Evolutionary conservation across 2,888 invertebrate genomes (phyloP).

Genomic region (Agrotis clavis): DNA sequence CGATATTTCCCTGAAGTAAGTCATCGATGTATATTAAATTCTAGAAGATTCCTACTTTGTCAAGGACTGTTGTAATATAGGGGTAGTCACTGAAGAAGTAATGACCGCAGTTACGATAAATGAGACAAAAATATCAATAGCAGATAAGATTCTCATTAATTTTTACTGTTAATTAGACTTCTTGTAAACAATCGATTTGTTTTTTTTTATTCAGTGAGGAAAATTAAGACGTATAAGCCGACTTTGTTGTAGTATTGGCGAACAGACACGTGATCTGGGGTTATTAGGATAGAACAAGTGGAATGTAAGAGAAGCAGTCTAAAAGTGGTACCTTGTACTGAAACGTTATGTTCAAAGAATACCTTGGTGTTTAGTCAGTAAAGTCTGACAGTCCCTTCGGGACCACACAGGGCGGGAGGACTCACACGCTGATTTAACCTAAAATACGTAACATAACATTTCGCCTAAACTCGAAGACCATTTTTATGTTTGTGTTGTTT

Average conservation of each 20-base stretch:
- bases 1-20: not conserved
- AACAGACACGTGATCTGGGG: no score
- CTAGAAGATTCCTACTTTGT: constrained; percentile 43
- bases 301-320: not conserved
- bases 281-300: not conserved
- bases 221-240: constrained; percentile 5
- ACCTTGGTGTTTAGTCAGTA: no score
- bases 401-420: no score
- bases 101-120: constrained; percentile 78
- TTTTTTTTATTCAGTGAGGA: constrained; percentile 30
- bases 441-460: no score
- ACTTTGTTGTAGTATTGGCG: not conserved
- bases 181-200: constrained; percentile 40
- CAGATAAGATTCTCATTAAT: constrained; percentile 63
- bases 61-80: constrained; percentile 18
- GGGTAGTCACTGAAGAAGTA: constrained; percentile 69
- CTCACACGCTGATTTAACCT: no score
- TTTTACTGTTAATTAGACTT: constrained; percentile 59
- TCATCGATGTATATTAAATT: constrained; percentile 60
- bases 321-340: not conserved
- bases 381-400: no score
- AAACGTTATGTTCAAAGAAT: not conserved
- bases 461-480: no score
- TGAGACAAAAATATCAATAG: constrained; percentile 66
- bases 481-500: no score